These are phyloP conservation scores for Crepidodera aurea DNA, from an alignment of 2,888 invertebrate genomes.

Conservation along the genomic window DNA sequence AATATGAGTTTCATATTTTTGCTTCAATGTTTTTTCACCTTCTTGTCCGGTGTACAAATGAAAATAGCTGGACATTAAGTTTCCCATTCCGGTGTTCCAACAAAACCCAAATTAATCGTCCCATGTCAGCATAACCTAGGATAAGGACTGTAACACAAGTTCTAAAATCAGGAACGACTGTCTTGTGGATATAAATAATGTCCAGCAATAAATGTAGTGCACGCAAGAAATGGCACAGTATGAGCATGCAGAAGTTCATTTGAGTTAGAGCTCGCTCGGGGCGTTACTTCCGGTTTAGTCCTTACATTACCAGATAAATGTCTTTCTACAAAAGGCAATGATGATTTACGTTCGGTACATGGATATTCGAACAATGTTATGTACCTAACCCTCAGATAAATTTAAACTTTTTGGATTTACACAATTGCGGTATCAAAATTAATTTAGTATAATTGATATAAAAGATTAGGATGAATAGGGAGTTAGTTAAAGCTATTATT, in stretches of 20 bases:
- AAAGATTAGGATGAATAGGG: not conserved
- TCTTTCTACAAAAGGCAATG: conserved; percentile 56
- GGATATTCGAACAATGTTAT: conserved; percentile 27
- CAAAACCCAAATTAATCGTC: conserved; percentile 17
- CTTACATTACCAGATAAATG: conserved; percentile 57
- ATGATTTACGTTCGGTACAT: conserved; percentile 54
- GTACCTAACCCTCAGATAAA: conserved; percentile 15
- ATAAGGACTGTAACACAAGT: conserved; percentile 14
- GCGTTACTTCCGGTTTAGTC: conserved; percentile 48
- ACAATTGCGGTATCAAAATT: not conserved
- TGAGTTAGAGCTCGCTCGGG: conserved; percentile 42
- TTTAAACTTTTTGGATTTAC: conserved; percentile 14
- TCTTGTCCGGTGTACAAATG: too few species aligned
- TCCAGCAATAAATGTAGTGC: conserved; percentile 37
- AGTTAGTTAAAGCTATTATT: not conserved
- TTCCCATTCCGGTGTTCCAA: not conserved
- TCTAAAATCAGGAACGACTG: conserved; percentile 20
- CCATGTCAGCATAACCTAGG: conserved; percentile 18
- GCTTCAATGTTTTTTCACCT: too few species aligned
- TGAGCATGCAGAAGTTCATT: conserved; percentile 44
- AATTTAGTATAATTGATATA: conserved; percentile 10
- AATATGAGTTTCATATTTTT: too few species aligned
- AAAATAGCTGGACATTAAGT: too few species aligned
- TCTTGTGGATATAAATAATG: conserved; percentile 29
- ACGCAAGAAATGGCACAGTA: conserved; percentile 36